A percentile compares a stretch with the other conserved stretches of the same genome.
phyloP scores from a whole-genome alignment of 2,113 vertebrate genomes.

The human (Homo sapiens) region GRCh38 chr4:180300501-180301000 shows the following conservation, averaged over 20 bases:
- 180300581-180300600: neutral
- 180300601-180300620: accelerated
- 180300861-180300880: neutral
- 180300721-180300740: neutral
- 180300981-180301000: neutral
- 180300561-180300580: neutral
- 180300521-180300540: neutral
- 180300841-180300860: neutral
- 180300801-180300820: neutral
- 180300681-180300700: neutral
- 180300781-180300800: neutral
- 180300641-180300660: accelerated
- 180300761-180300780: neutral
- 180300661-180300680: accelerated
- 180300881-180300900: neutral
- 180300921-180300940: neutral
- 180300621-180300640: neutral
- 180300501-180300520: neutral
- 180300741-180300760: neutral
- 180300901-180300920: neutral
- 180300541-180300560: neutral
- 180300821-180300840: neutral
- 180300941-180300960: neutral
- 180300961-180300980: neutral
- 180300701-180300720: neutral